Conservation (phyloP, 2,797 vertebrate species). For the Lacerta viridis region DNA sequence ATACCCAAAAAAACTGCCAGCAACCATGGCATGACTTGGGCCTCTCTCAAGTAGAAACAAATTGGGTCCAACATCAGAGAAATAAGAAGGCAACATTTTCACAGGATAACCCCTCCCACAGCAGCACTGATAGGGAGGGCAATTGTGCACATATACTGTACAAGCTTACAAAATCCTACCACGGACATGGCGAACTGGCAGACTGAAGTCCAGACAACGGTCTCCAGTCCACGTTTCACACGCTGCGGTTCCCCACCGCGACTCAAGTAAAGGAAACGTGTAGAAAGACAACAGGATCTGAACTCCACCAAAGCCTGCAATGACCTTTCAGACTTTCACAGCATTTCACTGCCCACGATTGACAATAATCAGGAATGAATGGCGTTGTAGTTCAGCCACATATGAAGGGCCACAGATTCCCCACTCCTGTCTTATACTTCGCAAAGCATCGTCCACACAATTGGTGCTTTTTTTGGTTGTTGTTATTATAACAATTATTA, state of each 20-base stretch:
- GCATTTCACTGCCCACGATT: no score
- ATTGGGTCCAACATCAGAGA: background rate
- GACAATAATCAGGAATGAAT: no score
- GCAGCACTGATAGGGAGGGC: conserved; percentile 43
- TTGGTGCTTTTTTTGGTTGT: no score
- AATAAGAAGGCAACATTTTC: background rate
- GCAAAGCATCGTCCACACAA: no score
- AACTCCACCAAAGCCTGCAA: background rate
- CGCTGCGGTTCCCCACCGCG: background rate
- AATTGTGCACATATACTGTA: background rate
- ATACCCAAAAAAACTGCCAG: conserved; percentile 10
- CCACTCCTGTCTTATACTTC: no score
- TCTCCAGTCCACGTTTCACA: background rate
- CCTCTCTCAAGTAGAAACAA: background rate
- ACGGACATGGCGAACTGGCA: background rate
- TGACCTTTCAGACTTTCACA: background rate
- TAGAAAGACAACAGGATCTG: background rate
- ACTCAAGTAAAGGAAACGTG: background rate
- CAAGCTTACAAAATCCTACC: background rate
- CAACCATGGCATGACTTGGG: conserved; percentile 27
- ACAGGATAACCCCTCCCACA: conserved; percentile 31
- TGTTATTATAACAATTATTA: background rate
- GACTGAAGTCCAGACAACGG: background rate
- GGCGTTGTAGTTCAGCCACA: no score
- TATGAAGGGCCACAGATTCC: no score